Evolutionary conservation across 2,797 vertebrate genomes (phyloP).

Genomic region (Chiroxiphia lanceolata): DNA sequence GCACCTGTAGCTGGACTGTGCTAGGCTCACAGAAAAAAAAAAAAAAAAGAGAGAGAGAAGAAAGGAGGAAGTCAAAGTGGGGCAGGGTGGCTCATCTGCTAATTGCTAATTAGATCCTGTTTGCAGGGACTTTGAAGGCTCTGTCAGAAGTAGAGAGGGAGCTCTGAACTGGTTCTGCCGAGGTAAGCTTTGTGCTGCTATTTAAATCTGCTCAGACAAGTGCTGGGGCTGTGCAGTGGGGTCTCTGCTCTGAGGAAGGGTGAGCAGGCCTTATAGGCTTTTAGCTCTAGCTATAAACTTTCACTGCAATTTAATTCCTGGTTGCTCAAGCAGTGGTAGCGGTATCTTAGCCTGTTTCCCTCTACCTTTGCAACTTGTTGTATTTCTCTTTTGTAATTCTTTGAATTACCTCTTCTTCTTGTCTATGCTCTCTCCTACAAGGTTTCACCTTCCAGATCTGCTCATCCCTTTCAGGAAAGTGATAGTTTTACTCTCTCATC

Average conservation of each 20-base stretch:
- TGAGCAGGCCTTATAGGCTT: not conserved
- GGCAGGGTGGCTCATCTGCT: accelerated
- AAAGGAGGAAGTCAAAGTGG: accelerated
- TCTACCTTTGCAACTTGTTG: not conserved
- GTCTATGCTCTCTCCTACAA: not conserved
- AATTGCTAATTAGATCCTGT: not conserved
- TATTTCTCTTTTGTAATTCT: not conserved
- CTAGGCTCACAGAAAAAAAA: too few species aligned
- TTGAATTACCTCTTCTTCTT: not conserved
- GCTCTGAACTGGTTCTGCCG: accelerated
- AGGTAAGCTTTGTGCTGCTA: not conserved
- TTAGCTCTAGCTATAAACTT: not conserved
- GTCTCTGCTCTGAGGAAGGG: not conserved
- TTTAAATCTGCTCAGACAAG: accelerated
- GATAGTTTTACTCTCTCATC: not conserved
- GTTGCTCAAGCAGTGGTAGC: not conserved
- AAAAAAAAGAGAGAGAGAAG: not conserved
- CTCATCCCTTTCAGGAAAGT: not conserved
- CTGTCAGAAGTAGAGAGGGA: not conserved
- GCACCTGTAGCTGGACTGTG: not conserved
- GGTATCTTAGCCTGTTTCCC: not conserved
- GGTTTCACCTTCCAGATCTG: not conserved
- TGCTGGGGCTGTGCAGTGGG: accelerated
- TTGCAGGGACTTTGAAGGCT: not conserved
- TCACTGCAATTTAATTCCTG: not conserved